Conservation (phyloP, 2,113 vertebrate genomes). For the Passer domesticus region DNA sequence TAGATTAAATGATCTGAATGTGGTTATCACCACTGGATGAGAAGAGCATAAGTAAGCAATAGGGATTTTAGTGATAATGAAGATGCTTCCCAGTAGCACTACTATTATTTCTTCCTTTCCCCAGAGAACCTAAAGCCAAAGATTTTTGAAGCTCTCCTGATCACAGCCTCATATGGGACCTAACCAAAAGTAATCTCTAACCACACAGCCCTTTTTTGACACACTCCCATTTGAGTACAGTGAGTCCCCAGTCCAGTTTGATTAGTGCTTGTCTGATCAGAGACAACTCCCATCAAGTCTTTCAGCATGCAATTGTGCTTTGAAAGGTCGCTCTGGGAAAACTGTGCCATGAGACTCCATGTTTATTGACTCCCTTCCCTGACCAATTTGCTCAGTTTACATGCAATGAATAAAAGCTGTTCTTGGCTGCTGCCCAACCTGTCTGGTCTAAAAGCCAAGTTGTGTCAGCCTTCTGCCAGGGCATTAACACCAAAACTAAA, state of each 20-base stretch:
- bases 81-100: not conserved
- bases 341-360: not conserved
- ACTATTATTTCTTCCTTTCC: not conserved
- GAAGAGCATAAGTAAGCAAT: not conserved
- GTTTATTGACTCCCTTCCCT: conserved; percentile 25
- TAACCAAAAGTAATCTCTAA: not conserved
- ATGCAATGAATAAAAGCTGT: conserved; percentile 2
- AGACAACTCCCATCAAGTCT: not conserved
- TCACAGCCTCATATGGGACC: not conserved
- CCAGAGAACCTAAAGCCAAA: not conserved
- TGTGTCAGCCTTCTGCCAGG: not conserved
- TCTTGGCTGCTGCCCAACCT: conserved; percentile 18
- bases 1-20: not conserved
- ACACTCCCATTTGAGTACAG: not conserved
- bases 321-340: conserved; percentile 35
- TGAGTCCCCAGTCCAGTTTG: not conserved
- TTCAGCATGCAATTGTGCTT: conserved; percentile 24
- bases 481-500: not conserved
- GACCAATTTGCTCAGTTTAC: conserved; percentile 39
- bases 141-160: not conserved
- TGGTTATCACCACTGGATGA: not conserved
- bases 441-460: not conserved
- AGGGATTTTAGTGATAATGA: not conserved
- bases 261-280: not conserved
- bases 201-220: not conserved